phyloP scores from a whole-genome alignment of 2,797 vertebrate genomes.

The Cyprinodon diabolis region DNA sequence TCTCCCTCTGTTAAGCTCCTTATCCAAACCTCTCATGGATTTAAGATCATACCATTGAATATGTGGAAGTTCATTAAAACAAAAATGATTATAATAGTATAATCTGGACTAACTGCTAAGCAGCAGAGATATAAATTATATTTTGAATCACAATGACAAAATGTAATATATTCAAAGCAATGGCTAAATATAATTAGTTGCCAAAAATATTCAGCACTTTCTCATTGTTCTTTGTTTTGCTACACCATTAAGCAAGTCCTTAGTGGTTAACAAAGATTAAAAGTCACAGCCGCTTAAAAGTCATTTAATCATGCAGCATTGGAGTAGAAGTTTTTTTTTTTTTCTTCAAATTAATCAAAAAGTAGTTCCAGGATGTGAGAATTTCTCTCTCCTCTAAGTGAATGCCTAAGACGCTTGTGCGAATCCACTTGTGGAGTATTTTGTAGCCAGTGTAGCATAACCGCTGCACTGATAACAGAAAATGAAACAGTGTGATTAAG shows the following conservation, averaged over 20 bases:
- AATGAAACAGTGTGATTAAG: conserved; percentile 80
- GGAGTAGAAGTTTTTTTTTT: conserved; percentile 31
- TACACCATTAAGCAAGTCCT: background rate
- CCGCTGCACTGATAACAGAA: conserved; percentile 69
- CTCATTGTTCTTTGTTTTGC: background rate
- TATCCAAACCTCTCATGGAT: background rate
- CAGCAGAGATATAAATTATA: too few species aligned
- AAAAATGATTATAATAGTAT: background rate
- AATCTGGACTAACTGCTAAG: too few species aligned
- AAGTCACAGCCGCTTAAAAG: conserved; percentile 21
- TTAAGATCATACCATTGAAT: background rate
- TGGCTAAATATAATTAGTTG: background rate
- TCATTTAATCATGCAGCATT: conserved; percentile 15
- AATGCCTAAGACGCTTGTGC: conserved; percentile 29
- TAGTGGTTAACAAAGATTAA: conserved; percentile 2
- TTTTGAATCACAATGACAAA: too few species aligned
- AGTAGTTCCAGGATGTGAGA: background rate
- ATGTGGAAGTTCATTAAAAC: background rate
- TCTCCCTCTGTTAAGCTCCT: background rate
- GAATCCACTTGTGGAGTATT: conserved; percentile 61
- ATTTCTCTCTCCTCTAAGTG: conserved; percentile 8
- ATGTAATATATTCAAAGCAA: background rate
- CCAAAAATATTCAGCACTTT: background rate
- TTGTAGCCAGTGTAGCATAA: conserved; percentile 45
- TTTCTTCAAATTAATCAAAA: conserved; percentile 19